Evolutionary conservation across 2,888 invertebrate species (phyloP), one percentile per base, ranked within the genome.

Genomic region (Phrixothrix hirtus): DNA sequence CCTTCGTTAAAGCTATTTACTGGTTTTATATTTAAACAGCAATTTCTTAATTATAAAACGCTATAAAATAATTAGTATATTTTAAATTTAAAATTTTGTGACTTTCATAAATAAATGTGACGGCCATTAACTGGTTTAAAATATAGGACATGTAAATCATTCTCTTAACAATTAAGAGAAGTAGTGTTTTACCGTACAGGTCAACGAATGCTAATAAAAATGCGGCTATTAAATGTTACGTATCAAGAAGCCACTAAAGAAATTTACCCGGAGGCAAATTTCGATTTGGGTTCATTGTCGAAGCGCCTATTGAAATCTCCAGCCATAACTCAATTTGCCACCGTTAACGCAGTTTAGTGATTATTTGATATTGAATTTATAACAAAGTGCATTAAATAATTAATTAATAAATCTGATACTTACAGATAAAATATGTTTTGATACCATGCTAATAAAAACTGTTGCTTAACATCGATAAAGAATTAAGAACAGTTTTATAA

Each of bases 151-250:
- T n/a, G n/a, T n/a, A n/a, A n/a, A n/a, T n/a, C n/a, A n/a, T n/a
- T n/a, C n/a, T n/a, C n/a, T n/a, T n/a, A n/a, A n/a, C n/a, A n/a
- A n/a, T n/a, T n/a, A n/a, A n/a, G n/a, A n/a, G n/a, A n/a, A n/a
- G n/a, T n/a, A n/a, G n/a, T n/a, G n/a, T n/a, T n/a, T n/a, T n/a
- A n/a, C n/a, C n/a, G 41, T 48, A 15, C 41, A 48, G 46, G 52
- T 53, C 47, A 53, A 53, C 29, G 52, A 43, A 39, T 53, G 45
- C 35, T 29, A 45, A 41, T 51, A 36, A 52, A 52, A 38, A 46
- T 35, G 21, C 42, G 35, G 41, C 37, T 12, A 32, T 15, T 15
- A 2, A 37, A 38, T 21, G n/a, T n/a, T n/a, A n/a, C n/a, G n/a
- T n/a, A n/a, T n/a, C n/a, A n/a, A n/a, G n/a, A n/a, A n/a, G n/a